These are phyloP conservation scores for Portevinia maculata DNA, from an alignment of 2,888 invertebrate genomes.

Conservation along the genomic window DNA sequence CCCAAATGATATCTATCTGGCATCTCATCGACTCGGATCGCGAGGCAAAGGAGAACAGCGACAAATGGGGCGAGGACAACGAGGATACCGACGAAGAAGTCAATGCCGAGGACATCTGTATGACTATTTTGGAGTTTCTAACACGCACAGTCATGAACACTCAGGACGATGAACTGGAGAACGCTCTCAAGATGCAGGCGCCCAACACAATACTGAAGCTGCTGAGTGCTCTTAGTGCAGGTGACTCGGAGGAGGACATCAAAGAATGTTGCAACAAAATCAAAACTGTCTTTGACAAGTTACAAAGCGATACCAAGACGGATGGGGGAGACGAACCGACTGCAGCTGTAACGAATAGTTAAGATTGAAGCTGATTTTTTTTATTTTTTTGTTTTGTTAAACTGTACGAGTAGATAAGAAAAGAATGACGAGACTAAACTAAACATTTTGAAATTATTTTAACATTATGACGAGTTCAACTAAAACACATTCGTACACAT, in stretches of 20 bases:
- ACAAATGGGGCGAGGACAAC: conserved; percentile 65
- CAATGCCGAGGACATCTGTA: conserved; percentile 77
- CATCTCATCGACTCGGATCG: conserved; percentile 76
- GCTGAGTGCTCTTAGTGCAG: conserved; percentile 73
- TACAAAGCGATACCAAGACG: conserved; percentile 52
- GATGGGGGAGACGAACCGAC: conserved; percentile 40
- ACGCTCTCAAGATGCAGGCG: conserved; percentile 69
- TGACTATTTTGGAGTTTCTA: conserved; percentile 77
- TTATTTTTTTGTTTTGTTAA: conserved; percentile 20
- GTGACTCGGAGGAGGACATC: conserved; percentile 75
- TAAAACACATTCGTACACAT: conserved; percentile 26
- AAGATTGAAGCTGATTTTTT: conserved; percentile 2
- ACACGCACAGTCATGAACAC: conserved; percentile 77
- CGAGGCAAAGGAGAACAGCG: conserved; percentile 68
- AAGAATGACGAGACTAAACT: conserved; percentile 31
- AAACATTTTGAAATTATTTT: conserved; percentile 25
- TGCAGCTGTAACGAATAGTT: conserved; percentile 38
- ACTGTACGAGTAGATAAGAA: conserved; percentile 49
- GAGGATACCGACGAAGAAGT: conserved; percentile 75
- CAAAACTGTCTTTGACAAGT: conserved; percentile 72
- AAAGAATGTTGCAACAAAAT: conserved; percentile 76
- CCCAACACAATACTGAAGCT: conserved; percentile 74
- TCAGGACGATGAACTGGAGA: conserved; percentile 73
- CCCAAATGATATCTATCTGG: conserved; percentile 79
- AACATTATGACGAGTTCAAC: conserved; percentile 1